phyloP scores from a whole-genome alignment of 1,140 invertebrate species.

The Trialeurodes vaporariorum region DNA sequence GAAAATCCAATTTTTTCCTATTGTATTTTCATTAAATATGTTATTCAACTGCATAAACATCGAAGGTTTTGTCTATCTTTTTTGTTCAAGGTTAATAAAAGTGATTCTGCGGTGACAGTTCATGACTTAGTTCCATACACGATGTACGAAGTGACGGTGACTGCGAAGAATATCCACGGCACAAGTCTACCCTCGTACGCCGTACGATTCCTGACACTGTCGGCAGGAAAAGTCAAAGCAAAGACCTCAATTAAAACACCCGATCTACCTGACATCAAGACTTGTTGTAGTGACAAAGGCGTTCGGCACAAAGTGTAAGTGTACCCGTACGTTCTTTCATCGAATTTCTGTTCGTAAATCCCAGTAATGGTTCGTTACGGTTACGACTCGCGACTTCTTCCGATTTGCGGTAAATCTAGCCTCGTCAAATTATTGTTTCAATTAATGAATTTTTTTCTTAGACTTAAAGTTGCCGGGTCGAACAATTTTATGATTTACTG shows the following conservation, averaged over 20 bases:
- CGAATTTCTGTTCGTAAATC: too few relatives aligned
- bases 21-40: background rate
- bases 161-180: conserved; percentile 57
- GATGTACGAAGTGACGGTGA: conserved; percentile 67
- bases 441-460: too few relatives aligned
- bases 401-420: too few relatives aligned
- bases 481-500: too few relatives aligned
- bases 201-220: conserved; percentile 52
- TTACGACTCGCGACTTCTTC: too few relatives aligned
- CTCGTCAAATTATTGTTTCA: too few relatives aligned
- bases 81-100: conserved; percentile 38
- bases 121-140: conserved; percentile 53
- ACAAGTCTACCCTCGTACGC: conserved; percentile 57
- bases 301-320: conserved; percentile 50
- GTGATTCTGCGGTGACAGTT: conserved; percentile 42
- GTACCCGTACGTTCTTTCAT: background rate
- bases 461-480: too few relatives aligned
- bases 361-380: too few relatives aligned
- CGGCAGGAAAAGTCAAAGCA: conserved; percentile 43
- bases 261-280: conserved; percentile 53
- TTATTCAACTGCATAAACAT: conserved; percentile 4
- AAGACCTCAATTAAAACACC: conserved; percentile 41
- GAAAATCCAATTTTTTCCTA: background rate
- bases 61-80: conserved; percentile 6
- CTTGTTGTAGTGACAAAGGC: conserved; percentile 56